Evolutionary conservation across 2,113 vertebrate species (phyloP), one percentile per base, ranked within the genome.

Genomic region (Carassius auratus): DNA sequence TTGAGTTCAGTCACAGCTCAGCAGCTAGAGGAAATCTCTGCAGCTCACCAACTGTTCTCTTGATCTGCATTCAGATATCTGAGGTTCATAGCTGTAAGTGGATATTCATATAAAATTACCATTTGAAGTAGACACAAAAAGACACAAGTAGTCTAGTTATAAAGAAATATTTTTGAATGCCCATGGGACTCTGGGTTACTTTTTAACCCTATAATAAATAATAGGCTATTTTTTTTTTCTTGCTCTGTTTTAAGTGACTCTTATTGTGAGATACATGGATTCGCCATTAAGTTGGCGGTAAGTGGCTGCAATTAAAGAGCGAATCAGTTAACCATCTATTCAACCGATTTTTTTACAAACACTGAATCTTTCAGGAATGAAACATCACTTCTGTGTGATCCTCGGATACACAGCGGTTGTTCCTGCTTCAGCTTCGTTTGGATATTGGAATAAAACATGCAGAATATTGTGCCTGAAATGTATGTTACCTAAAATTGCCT

Each of bases 21-120:
- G 77, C 84, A 77, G 81, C 81, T 83, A 86, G 71, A 86, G 64
- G 50, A 77, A 85, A 85, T 83, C 38, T 82, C 81, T 69, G 45
- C 66, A 74, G 73, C 36, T 57, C 73, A 57, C 77, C 85, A 83
- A 87, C 55, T 86, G 73, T 83, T 84, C 85, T 73, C 69, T 23
- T 71, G 68, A n/a, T 36, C 19, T 69, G 52, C 83, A 75, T 30
- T 75, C 36, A 76, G 21, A 42, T 5, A 48, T 69, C 23, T n/a
- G 33, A 61, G 50, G 17, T 52, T 82, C 50, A 50, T 69, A 36
- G 17, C 13, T 81, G 21, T 30, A 57, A 50, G 26, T 30, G 5
- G 23, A 42, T 48, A 4, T 14, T 2, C 78, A 30, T n/a, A 61
- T n/a, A 61, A 61, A 61, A 61, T 61, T 21, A 61, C n/a, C 57